These are phyloP conservation scores for Erebia aethiops DNA, from an alignment of 2,888 invertebrate genomes.

Conservation along the genomic window DNA sequence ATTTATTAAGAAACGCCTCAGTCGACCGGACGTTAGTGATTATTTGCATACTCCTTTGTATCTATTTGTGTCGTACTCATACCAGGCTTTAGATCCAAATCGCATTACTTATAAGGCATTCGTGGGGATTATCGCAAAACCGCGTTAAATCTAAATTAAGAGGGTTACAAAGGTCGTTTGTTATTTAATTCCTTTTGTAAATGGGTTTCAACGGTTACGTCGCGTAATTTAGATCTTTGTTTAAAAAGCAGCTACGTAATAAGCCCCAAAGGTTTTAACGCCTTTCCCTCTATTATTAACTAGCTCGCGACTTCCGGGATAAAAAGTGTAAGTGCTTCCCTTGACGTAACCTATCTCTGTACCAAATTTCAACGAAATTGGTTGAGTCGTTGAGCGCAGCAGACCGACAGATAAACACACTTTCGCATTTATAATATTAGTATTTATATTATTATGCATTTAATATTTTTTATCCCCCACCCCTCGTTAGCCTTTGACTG, in stretches of 20 bases:
- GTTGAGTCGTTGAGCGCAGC: too few species aligned
- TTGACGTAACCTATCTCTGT: too few species aligned
- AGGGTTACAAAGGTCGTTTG: constrained; percentile 16
- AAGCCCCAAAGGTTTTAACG: not conserved
- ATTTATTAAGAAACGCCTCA: constrained; percentile 16
- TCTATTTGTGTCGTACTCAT: constrained; percentile 13
- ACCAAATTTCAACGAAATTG: too few species aligned
- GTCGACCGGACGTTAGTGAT: constrained; percentile 20
- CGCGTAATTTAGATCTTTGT: not conserved
- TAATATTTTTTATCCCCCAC: too few species aligned
- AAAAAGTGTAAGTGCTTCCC: too few species aligned
- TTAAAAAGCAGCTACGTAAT: not conserved
- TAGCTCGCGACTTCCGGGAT: too few species aligned
- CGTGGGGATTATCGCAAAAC: constrained; percentile 22
- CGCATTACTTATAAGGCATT: constrained; percentile 26
- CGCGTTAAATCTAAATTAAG: constrained; percentile 24
- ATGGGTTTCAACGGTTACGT: not conserved
- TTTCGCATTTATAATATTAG: too few species aligned
- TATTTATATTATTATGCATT: too few species aligned
- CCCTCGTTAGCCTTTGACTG: too few species aligned
- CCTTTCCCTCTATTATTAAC: not conserved
- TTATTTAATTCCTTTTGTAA: constrained; percentile 13
- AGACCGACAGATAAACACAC: too few species aligned
- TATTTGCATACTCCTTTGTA: constrained; percentile 21
- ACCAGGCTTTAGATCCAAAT: constrained; percentile 15